Evolutionary conservation across 2,113 vertebrate genomes (phyloP).

Genomic region (Malurus melanocephalus): DNA sequence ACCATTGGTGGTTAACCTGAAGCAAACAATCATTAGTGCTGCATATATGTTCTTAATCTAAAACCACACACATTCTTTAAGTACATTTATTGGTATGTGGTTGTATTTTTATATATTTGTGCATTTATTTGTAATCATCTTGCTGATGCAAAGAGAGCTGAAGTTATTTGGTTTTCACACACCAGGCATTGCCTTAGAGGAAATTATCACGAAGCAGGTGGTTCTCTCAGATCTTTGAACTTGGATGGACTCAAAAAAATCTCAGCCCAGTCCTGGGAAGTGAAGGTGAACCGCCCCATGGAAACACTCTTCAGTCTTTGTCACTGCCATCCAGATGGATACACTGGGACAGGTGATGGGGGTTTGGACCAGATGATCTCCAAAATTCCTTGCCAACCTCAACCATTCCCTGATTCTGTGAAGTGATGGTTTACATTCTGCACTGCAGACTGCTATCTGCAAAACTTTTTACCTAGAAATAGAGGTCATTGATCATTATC

Average conservation of each 20-base stretch:
- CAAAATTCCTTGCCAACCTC: neutral
- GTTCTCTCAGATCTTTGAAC: neutral
- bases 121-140: neutral
- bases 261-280: neutral
- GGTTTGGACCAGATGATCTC: neutral
- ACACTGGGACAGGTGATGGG: fast-evolving
- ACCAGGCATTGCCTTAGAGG: neutral
- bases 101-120: neutral
- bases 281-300: neutral
- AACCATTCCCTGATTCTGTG: neutral
- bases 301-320: neutral
- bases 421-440: neutral
- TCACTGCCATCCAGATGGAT: neutral
- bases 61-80: neutral
- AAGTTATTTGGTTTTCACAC: neutral
- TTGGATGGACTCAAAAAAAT: neutral
- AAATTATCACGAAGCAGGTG: neutral
- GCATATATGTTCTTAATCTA: neutral
- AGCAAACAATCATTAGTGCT: neutral
- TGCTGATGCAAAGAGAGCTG: neutral
- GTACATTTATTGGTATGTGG: neutral
- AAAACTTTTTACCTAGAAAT: neutral
- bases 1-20: neutral
- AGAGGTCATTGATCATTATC: neutral
- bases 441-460: neutral